Evolutionary conservation across 53 echinoderm and acorn worm genomes (phyloP), one percentile per base, ranked within the genome.

Genomic region (Paracentrotus lividus): DNA sequence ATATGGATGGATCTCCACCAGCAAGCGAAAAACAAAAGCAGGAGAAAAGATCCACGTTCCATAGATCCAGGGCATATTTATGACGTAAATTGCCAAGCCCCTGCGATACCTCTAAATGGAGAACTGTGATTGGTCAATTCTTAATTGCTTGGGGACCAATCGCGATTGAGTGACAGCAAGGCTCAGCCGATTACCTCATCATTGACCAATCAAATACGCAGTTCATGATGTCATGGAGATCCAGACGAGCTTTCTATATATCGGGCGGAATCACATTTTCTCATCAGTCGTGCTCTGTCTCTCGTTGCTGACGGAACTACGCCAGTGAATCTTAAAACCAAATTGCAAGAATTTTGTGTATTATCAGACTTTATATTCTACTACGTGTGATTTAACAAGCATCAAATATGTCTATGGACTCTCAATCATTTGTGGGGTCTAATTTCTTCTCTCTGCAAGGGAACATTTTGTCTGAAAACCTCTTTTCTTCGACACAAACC

Each of bases 281-380:
- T 33, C 47, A 36, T 91, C 91, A 91, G 91, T 91, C 56, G 91
- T 91, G 91, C 77, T 72, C 91, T 91, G 91, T 72, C 91, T 76
- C 36, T 91, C 53, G 54, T 91, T 76, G 91, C 55, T 51, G 91
- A 75, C 91, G 91, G 91, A 91, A 91, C 91, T 91, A 91, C 91
- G 91, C 91, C 32, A 12, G 65, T 27, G 9, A 65, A 42, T 66
- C 43, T 5, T 2, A 90, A 53, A 65, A 24, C 6, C 67, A 0
- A 56, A 65, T 27, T 43, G 65, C 33, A 24, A 47, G 36, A 24
- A 43, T 66, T 90, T 66, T 42, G 9, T 2, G 12, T 8, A 45
- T 47, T 66, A 33, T 65, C 49, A 26, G 42, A 65, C 23, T 90
- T 90, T 65, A 6, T 51, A 60, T 90, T 45, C 40, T 24, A 12